Evolutionary conservation across 2,888 invertebrate genomes (phyloP), one percentile per base, ranked within the genome.

Genomic region (Netelia melanura): DNA sequence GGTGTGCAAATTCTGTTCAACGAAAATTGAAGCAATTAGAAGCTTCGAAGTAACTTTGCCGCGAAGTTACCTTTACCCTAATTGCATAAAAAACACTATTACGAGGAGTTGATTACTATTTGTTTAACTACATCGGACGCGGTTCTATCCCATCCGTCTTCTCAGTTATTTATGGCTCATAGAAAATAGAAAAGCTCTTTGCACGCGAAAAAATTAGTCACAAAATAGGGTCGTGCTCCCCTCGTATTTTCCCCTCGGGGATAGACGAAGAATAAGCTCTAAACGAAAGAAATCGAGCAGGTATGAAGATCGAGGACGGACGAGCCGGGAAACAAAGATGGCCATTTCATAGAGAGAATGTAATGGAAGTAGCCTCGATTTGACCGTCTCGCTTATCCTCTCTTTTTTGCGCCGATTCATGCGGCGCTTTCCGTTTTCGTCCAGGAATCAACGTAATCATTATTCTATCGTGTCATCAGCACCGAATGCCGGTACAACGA

Each of bases 381-480:
- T 74, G 8, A 44, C 67, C 58, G 56, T 61, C 54, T 48, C 48
- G 64, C 25, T 61, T 48, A 38, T n/a, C 30, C 56, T 72, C 38
- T 14, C 52, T 1, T 65, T 25, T 77, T 61, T 38, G 21, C 17
- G 30, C 8, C 43, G 17, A 3, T 56, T 44, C 70, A 25, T 72
- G 43, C 48, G 3, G 30, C 21, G 14, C 43, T 21, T 48, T 30
- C 48, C 52, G 38, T 25, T 74, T 54, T 67, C 52, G n/a, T 21
- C 25, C 17, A 21, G 30, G 67, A 10, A 52, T 56, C 23, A 56
- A 44, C n/a, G 80, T 77, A 83, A 85, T 83, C 78, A 81, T 70
- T 11, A 61, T 61, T 62, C 80, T 61, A 86, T 79, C 84, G 68
- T 71, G 65, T 81, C 79, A 85, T 86, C 77, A 85, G 85, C 30